Evolutionary conservation across 2,113 vertebrate genomes (phyloP).

Genomic region (Chascanopsetta lugubris): DNA sequence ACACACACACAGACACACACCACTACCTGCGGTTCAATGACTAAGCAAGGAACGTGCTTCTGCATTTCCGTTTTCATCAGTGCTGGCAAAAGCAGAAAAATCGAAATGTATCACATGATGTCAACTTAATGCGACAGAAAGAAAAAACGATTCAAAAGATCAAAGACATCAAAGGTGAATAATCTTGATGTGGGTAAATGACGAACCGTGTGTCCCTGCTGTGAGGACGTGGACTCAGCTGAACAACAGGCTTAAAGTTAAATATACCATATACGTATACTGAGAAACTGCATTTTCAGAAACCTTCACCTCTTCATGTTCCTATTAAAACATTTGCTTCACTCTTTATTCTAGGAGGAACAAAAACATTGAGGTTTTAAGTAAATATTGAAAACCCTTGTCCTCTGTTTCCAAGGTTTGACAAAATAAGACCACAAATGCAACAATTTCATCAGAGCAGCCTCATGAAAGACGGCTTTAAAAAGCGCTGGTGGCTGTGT

Average conservation of each 20-base stretch:
- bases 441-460: neutral
- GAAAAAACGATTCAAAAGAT: neutral
- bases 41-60: conserved; percentile 14
- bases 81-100: conserved; percentile 17
- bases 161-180: conserved; percentile 32
- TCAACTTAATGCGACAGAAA: conserved; percentile 29
- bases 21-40: conserved; percentile 20
- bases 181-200: too few species aligned
- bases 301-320: too few species aligned
- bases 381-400: too few species aligned
- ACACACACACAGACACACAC: too few species aligned
- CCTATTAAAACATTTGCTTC: too few species aligned
- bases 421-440: neutral
- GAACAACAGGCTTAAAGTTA: too few species aligned
- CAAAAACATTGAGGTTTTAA: too few species aligned
- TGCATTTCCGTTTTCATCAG: conserved; percentile 15
- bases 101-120: conserved; percentile 38
- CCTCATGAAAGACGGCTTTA: neutral
- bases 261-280: too few species aligned
- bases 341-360: too few species aligned
- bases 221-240: neutral
- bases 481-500: neutral
- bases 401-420: neutral
- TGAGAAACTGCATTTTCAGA: too few species aligned
- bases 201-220: too few species aligned